Evolutionary conservation across 2,888 invertebrate species (phyloP).

Genomic region (Brenthis ino): DNA sequence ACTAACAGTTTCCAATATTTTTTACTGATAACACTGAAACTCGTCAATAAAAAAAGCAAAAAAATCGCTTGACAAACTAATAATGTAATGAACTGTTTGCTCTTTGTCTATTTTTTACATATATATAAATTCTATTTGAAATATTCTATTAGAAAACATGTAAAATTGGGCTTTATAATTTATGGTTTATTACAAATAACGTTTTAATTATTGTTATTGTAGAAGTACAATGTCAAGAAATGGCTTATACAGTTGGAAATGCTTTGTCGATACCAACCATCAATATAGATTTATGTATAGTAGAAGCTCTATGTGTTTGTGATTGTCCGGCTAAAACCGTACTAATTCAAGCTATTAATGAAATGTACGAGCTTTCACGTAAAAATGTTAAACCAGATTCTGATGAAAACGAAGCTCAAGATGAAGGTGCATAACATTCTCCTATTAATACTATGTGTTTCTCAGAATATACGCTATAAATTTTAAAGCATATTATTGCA

Average conservation of each 20-base stretch:
- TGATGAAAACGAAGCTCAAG: constrained; percentile 44
- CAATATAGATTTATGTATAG: constrained; percentile 77
- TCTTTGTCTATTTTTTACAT: too few relatives aligned
- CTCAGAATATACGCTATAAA: too few relatives aligned
- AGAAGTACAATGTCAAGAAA: constrained; percentile 70
- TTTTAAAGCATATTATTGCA: too few relatives aligned
- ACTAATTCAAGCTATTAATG: constrained; percentile 56
- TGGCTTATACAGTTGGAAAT: constrained; percentile 70
- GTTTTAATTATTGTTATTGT: constrained; percentile 31
- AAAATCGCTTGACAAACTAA: too few relatives aligned
- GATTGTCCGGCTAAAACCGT: constrained; percentile 53
- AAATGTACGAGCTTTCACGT: constrained; percentile 54
- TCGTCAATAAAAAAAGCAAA: too few relatives aligned
- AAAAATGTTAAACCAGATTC: constrained; percentile 46
- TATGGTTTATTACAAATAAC: background rate
- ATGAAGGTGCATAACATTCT: constrained; percentile 49
- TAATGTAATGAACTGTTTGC: too few relatives aligned
- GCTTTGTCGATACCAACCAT: constrained; percentile 68
- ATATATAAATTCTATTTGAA: too few relatives aligned
- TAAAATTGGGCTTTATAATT: background rate
- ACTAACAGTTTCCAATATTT: too few relatives aligned
- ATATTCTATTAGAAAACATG: too few relatives aligned
- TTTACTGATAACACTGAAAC: too few relatives aligned
- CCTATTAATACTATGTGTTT: too few relatives aligned
- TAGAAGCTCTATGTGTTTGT: constrained; percentile 66